phyloP scores from a whole-genome alignment of 2,888 invertebrate species.

The Shargacucullia verbasci region DNA sequence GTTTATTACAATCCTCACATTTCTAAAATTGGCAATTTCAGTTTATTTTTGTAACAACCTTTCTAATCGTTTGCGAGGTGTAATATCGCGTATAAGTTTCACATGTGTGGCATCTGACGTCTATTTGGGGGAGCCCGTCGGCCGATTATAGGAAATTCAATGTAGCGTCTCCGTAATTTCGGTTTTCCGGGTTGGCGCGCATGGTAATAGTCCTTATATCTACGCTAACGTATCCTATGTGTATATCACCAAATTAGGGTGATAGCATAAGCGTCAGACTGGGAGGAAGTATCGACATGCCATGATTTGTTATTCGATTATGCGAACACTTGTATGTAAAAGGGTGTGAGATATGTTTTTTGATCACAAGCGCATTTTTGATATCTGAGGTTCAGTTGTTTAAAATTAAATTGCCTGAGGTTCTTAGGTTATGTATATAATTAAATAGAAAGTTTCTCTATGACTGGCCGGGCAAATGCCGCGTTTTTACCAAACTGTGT shows the following conservation, averaged over 20 bases:
- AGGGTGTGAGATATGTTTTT: too few species aligned
- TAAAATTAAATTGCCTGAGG: too few species aligned
- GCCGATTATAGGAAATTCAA: constrained; percentile 82
- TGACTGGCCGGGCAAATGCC: too few species aligned
- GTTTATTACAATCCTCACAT: constrained; percentile 9
- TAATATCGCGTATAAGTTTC: constrained; percentile 28
- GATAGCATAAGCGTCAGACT: constrained; percentile 11
- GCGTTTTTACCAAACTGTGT: too few species aligned
- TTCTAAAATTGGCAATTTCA: constrained; percentile 7
- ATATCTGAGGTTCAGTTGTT: too few species aligned
- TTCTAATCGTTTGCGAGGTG: constrained; percentile 16
- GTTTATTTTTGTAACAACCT: constrained; percentile 13
- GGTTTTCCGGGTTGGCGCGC: constrained; percentile 84
- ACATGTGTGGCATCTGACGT: constrained; percentile 39
- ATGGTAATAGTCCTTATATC: constrained; percentile 72
- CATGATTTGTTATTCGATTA: too few species aligned
- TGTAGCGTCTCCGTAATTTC: constrained; percentile 85
- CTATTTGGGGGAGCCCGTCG: constrained; percentile 42
- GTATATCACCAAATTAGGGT: constrained; percentile 25
- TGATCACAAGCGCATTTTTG: too few species aligned
- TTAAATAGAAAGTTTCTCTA: too few species aligned
- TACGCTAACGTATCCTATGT: constrained; percentile 29
- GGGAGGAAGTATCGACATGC: background rate
- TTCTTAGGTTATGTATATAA: too few species aligned
- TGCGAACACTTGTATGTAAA: too few species aligned